phyloP scores from a whole-genome alignment of 2,113 vertebrate species.

The Noturus placidus region DNA sequence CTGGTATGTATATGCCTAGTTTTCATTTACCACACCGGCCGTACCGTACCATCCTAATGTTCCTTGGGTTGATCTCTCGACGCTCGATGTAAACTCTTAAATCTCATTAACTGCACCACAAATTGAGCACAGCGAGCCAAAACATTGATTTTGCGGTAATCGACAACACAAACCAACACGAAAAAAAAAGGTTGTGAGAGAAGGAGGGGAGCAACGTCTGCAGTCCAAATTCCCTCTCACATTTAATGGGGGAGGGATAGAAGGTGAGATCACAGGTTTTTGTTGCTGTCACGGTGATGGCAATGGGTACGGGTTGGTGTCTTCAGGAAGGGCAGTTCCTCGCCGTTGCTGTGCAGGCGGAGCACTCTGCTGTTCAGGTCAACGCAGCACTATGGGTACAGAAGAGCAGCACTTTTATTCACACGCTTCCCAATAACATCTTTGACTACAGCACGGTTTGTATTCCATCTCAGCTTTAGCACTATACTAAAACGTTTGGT shows the following conservation, averaged over 20 bases:
- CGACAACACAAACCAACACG: constrained; percentile 60
- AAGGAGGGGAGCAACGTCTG: constrained; percentile 19
- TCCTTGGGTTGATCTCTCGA: neutral
- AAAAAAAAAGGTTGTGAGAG: constrained; percentile 19
- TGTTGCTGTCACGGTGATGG: constrained; percentile 69
- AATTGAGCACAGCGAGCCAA: constrained; percentile 54
- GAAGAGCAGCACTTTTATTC: neutral
- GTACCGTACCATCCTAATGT: no score
- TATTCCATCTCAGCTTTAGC: neutral
- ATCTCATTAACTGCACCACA: constrained; percentile 37
- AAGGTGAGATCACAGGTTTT: constrained; percentile 71
- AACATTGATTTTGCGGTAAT: constrained; percentile 51
- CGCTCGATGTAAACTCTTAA: neutral
- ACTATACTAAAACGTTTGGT: neutral
- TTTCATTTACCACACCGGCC: no score
- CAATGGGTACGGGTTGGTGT: constrained; percentile 58
- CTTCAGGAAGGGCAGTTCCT: constrained; percentile 86
- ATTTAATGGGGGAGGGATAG: neutral
- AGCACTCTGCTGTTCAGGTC: constrained; percentile 81
- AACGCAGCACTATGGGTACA: constrained; percentile 79
- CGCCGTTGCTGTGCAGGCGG: constrained; percentile 71
- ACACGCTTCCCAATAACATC: neutral
- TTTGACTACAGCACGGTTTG: neutral
- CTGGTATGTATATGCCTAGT: no score
- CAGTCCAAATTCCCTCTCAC: constrained; percentile 48